phyloP scores from a whole-genome alignment of 2,113 vertebrate genomes.

The Noturus placidus region DNA sequence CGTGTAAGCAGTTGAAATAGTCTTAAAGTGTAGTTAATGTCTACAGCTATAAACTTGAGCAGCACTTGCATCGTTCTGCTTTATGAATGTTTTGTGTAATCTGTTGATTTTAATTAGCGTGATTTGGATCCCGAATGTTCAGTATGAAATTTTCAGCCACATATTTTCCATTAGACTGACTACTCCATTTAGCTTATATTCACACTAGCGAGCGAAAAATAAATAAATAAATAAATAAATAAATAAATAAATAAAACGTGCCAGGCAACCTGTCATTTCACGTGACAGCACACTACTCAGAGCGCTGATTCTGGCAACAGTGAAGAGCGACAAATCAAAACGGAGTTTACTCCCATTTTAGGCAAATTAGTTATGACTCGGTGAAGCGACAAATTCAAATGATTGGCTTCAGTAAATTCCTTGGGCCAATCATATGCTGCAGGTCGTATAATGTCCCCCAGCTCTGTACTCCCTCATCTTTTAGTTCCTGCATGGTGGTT shows the following conservation, averaged over 20 bases:
- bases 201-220: neutral
- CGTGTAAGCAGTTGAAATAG: neutral
- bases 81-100: neutral
- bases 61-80: neutral
- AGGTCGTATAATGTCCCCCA: neutral
- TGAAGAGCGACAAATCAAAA: conserved; percentile 11
- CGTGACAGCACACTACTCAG: conserved; percentile 2
- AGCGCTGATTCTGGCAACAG: neutral
- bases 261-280: neutral
- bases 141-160: neutral
- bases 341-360: neutral
- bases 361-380: conserved; percentile 27
- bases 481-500: neutral
- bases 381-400: conserved; percentile 25
- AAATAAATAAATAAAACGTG: neutral
- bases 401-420: conserved; percentile 23
- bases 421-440: conserved; percentile 5
- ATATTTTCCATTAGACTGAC: conserved; percentile 2
- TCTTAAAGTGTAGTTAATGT: neutral
- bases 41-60: neutral
- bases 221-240: neutral
- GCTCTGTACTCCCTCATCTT: neutral
- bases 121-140: neutral
- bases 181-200: neutral
- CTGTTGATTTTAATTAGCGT: neutral